These are phyloP conservation scores for Chaetorhynchus papuensis DNA, from an alignment of 2,113 vertebrate species.

Conservation along the genomic window DNA sequence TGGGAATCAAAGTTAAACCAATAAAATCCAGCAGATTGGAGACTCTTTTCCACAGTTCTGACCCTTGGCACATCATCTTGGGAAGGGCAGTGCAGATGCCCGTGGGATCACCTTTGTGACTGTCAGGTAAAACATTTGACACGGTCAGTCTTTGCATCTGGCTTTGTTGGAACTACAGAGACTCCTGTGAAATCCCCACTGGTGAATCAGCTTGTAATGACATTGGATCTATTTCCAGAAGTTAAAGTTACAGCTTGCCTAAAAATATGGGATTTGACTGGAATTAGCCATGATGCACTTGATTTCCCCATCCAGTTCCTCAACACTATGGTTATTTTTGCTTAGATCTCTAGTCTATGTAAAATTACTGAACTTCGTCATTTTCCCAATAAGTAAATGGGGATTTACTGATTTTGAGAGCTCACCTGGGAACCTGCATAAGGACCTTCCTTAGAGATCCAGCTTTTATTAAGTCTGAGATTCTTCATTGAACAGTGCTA, in stretches of 20 bases:
- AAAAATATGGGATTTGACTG: neutral
- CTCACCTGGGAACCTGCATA: neutral
- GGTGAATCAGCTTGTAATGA: neutral
- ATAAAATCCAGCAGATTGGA: neutral
- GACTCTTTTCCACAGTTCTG: neutral
- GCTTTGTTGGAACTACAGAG: neutral
- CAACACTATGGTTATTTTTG: neutral
- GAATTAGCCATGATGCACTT: neutral
- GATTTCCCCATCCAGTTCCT: neutral
- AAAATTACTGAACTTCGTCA: neutral
- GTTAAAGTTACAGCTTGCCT: neutral
- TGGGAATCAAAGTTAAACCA: neutral
- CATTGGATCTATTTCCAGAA: neutral
- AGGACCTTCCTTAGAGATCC: neutral
- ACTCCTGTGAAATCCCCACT: neutral
- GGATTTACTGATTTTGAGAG: neutral
- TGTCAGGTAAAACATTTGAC: neutral
- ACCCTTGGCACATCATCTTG: accelerated
- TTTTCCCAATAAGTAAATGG: neutral
- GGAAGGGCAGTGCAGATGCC: neutral
- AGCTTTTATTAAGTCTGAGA: neutral
- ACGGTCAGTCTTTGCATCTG: neutral
- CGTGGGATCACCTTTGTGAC: neutral
- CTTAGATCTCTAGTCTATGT: neutral
- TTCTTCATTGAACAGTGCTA: neutral